phyloP scores from a whole-genome alignment of 2,888 invertebrate species.

The Thymelicus acteon region DNA sequence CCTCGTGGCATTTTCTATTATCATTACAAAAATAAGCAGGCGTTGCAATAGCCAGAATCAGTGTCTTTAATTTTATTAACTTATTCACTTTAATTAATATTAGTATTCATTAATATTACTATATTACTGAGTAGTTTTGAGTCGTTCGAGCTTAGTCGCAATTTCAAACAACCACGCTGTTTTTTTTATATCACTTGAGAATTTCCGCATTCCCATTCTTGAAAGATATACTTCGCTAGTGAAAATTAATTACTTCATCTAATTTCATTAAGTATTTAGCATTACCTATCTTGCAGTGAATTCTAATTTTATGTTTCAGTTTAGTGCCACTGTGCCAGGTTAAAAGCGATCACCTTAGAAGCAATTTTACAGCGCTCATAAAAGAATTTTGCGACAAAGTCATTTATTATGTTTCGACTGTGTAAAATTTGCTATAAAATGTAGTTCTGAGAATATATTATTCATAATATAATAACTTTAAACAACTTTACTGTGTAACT shows the following conservation, averaged over 20 bases:
- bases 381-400: constrained; percentile 39
- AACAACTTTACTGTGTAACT: background rate
- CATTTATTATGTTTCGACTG: constrained; percentile 34
- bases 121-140: too few species aligned
- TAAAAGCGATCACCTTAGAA: constrained; percentile 24
- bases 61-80: too few species aligned
- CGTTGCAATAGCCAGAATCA: too few species aligned
- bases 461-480: constrained; percentile 11
- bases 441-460: constrained; percentile 21
- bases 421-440: constrained; percentile 23
- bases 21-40: too few species aligned
- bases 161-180: too few species aligned
- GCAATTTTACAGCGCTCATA: constrained; percentile 26
- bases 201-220: too few species aligned
- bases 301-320: constrained; percentile 21
- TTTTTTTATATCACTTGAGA: too few species aligned
- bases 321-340: constrained; percentile 14
- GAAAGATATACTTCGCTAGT: background rate
- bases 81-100: too few species aligned
- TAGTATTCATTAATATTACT: too few species aligned
- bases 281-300: constrained; percentile 10
- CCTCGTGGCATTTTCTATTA: too few species aligned
- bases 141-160: too few species aligned
- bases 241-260: constrained; percentile 2
- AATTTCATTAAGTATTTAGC: constrained; percentile 20